Conservation (phyloP, 1,140 invertebrate species). For the Achroia grisella region DNA sequence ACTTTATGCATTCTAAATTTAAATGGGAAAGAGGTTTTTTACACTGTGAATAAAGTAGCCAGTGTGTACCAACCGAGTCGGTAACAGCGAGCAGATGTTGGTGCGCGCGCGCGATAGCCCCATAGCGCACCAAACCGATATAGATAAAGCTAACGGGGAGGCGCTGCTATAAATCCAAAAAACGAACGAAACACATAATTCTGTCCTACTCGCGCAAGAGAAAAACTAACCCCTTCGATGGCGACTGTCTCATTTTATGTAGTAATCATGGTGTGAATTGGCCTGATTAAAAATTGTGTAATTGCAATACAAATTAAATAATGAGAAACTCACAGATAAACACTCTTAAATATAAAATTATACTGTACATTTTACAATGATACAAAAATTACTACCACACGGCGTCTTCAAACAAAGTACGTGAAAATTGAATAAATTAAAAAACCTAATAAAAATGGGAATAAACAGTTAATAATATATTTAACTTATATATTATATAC, state of each 20-base stretch:
- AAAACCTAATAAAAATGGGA: no score
- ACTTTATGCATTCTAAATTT: no score
- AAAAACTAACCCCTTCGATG: slow-evolving; percentile 32
- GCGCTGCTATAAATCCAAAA: slow-evolving; percentile 56
- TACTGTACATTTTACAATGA: no score
- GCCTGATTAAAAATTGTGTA: neutral
- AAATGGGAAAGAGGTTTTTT: no score
- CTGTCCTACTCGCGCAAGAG: slow-evolving; percentile 37
- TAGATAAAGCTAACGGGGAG: slow-evolving; percentile 63
- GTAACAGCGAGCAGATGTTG: slow-evolving; percentile 37
- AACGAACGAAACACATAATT: slow-evolving; percentile 33
- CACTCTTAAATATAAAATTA: no score
- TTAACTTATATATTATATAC: no score
- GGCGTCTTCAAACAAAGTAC: no score
- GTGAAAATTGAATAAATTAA: no score
- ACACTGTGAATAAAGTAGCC: neutral
- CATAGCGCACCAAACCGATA: slow-evolving; percentile 55
- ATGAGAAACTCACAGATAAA: no score
- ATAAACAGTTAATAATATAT: no score
- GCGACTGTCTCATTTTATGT: slow-evolving; percentile 28
- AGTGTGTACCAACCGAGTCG: slow-evolving; percentile 18
- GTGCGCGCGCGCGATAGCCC: slow-evolving; percentile 40
- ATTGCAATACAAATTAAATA: no score
- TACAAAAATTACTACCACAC: no score
- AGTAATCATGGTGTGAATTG: slow-evolving; percentile 20